phyloP scores from a whole-genome alignment of 2,888 invertebrate genomes.

The Gandaritis pyraliata region DNA sequence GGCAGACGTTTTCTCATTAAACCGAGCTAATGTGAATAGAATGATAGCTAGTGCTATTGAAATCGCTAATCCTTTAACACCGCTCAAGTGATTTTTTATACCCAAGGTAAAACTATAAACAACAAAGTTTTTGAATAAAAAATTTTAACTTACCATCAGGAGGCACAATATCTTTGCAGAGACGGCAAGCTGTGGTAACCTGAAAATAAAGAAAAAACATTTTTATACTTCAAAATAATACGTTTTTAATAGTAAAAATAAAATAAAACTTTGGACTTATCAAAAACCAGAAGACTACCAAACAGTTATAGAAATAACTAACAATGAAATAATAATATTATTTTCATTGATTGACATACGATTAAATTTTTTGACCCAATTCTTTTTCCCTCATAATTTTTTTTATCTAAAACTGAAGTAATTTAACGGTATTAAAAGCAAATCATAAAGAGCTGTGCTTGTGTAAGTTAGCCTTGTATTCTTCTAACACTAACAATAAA shows the following conservation, averaged over 20 bases:
- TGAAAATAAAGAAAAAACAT: constrained; percentile 76
- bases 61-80: constrained; percentile 66
- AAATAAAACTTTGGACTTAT: too few relatives aligned
- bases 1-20: constrained; percentile 64
- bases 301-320: too few relatives aligned
- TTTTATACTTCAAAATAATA: too few relatives aligned
- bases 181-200: constrained; percentile 96
- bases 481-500: constrained; percentile 13
- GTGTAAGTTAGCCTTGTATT: constrained; percentile 8
- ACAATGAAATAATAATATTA: too few relatives aligned
- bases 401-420: not conserved
- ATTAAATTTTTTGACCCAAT: too few relatives aligned
- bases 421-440: not conserved
- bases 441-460: not conserved
- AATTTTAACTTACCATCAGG: constrained; percentile 89
- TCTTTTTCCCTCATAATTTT: too few relatives aligned
- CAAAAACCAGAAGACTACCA: too few relatives aligned
- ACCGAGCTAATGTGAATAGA: constrained; percentile 70
- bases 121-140: not conserved
- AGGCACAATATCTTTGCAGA: constrained; percentile 95
- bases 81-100: constrained; percentile 51
- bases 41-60: constrained; percentile 66
- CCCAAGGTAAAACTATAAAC: too few relatives aligned
- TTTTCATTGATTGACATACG: too few relatives aligned
- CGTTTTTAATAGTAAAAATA: too few relatives aligned